Conservation (phyloP, 2,888 invertebrate species). For the Tenthredo livida region DNA sequence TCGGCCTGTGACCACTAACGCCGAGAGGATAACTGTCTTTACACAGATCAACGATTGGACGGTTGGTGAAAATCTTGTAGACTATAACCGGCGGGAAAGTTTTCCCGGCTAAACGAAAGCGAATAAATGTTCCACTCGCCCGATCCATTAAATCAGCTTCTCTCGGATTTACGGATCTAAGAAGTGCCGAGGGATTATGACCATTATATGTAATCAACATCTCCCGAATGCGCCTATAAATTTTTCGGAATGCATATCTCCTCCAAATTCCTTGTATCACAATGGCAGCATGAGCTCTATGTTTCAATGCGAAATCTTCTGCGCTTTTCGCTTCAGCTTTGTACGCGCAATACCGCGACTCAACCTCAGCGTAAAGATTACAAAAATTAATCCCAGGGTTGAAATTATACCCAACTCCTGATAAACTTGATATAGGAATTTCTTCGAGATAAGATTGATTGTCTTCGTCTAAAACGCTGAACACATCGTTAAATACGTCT, state of each 20-base stretch:
- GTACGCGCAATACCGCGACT: not conserved
- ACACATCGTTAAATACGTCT: conserved; percentile 8
- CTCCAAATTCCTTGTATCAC: conserved; percentile 14
- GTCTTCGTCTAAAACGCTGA: conserved; percentile 23
- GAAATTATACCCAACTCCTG: too few species aligned
- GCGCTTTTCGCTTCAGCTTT: not conserved
- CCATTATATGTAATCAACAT: not conserved
- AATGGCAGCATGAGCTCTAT: not conserved
- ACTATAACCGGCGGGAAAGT: conserved; percentile 56
- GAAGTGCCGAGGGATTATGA: conserved; percentile 12
- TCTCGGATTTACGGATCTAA: conserved; percentile 42
- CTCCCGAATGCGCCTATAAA: not conserved
- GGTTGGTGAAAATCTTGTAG: conserved; percentile 55
- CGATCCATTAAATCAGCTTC: conserved; percentile 47
- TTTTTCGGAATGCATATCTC: not conserved
- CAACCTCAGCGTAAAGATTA: not conserved
- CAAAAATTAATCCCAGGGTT: not conserved
- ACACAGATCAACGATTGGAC: conserved; percentile 46
- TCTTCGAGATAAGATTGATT: not conserved
- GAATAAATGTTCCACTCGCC: conserved; percentile 52
- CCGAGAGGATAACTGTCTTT: not conserved
- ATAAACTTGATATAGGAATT: not conserved
- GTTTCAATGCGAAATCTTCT: not conserved
- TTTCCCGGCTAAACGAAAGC: conserved; percentile 53
- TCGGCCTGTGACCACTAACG: not conserved